Conservation (phyloP, 2,113 vertebrate genomes). For the Sminthopsis crassicaudata region DNA sequence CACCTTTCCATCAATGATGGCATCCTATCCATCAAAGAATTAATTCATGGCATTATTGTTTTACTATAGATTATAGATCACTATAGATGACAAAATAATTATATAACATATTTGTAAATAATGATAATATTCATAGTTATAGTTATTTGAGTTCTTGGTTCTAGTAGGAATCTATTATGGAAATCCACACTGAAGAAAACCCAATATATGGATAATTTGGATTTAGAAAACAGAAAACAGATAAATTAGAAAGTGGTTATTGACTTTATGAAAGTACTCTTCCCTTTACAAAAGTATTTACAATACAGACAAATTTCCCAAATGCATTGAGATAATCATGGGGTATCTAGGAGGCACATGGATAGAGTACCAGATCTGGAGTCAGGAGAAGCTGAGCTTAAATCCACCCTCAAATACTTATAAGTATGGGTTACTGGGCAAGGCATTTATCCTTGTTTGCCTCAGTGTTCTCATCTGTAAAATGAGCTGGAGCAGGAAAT, state of each 20-base stretch:
- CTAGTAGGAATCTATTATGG: not conserved
- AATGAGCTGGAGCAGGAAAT: not conserved
- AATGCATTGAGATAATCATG: not conserved
- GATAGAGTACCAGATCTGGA: not conserved
- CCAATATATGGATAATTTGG: not conserved
- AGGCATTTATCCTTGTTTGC: not conserved
- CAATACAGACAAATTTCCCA: not conserved
- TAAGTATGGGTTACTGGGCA: not conserved
- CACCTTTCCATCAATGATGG: conserved; percentile 6
- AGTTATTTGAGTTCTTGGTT: not conserved
- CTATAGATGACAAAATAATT: not conserved
- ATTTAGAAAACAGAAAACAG: not conserved
- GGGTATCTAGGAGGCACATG: not conserved
- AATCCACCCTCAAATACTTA: not conserved
- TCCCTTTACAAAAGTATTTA: not conserved
- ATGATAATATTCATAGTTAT: not conserved
- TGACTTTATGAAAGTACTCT: not conserved
- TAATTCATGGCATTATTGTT: not conserved
- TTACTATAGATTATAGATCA: not conserved
- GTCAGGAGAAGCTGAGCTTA: not conserved
- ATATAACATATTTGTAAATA: not conserved
- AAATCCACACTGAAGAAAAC: not conserved
- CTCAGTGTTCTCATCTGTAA: not conserved
- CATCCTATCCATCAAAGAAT: conserved; percentile 7
- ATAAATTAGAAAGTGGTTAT: not conserved